phyloP scores from a whole-genome alignment of 2,797 vertebrate genomes.

The Characodon lateralis region DNA sequence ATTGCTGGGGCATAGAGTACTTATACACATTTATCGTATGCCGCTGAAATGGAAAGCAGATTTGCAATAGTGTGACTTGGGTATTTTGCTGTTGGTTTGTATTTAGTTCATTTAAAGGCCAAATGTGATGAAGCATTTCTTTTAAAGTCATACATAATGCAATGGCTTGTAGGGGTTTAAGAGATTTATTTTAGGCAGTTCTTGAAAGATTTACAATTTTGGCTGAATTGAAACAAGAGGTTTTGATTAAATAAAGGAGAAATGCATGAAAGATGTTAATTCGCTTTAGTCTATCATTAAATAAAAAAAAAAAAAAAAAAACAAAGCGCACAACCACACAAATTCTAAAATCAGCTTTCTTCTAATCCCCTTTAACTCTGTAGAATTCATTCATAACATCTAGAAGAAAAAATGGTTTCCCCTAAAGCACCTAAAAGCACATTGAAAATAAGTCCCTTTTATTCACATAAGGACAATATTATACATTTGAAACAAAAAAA shows the following conservation, averaged over 20 bases:
- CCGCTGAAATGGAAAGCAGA: not conserved
- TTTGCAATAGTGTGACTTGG: not conserved
- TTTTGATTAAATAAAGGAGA: not conserved
- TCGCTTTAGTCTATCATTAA: not conserved
- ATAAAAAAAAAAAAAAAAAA: not conserved
- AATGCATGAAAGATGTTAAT: not conserved
- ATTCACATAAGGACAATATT: not conserved
- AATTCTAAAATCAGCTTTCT: not conserved
- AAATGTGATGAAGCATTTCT: not conserved
- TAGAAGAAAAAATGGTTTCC: not conserved
- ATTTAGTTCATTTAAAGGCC: not conserved
- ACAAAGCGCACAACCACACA: not conserved
- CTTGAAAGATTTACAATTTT: not conserved
- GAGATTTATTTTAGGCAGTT: not conserved
- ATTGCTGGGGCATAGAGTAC: not conserved
- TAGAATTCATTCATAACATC: slow-evolving; percentile 2
- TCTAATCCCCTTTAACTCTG: not conserved
- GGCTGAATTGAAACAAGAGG: not conserved
- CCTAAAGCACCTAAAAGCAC: not conserved
- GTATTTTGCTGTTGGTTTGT: not conserved
- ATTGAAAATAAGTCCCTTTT: not conserved
- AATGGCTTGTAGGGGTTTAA: not conserved
- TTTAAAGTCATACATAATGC: not conserved
- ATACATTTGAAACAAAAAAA: not conserved
- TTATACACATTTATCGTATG: not conserved